Conservation (phyloP, 1,140 invertebrate genomes). For the Chionoecetes opilio region DNA sequence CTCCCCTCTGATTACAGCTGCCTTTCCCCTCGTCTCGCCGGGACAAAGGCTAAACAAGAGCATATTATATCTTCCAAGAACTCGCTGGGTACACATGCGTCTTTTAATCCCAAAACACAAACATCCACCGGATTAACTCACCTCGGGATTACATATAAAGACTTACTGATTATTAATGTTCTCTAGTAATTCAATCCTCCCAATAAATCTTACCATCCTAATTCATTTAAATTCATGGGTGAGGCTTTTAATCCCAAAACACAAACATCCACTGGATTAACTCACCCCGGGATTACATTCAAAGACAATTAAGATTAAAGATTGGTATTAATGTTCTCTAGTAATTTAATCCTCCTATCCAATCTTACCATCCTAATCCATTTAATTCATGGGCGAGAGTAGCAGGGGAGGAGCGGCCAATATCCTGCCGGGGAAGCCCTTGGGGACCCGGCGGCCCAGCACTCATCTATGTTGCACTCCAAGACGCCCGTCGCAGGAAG, state of each 20-base stretch:
- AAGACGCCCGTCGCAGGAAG: constrained; percentile 55
- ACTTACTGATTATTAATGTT: constrained; percentile 66
- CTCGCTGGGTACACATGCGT: constrained; percentile 20
- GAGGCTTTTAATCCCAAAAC: constrained; percentile 7
- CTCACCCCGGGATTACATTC: neutral
- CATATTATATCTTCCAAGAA: constrained; percentile 55
- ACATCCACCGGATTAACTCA: constrained; percentile 57
- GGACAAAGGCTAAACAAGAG: constrained; percentile 38
- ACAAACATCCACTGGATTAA: constrained; percentile 58
- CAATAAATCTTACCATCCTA: constrained; percentile 19
- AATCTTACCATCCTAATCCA: constrained; percentile 75
- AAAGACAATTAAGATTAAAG: constrained; percentile 54
- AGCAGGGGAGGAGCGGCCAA: constrained; percentile 72
- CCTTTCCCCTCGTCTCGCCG: neutral
- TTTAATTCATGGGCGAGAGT: constrained; percentile 65
- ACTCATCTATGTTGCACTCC: constrained; percentile 73
- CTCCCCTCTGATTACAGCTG: constrained; percentile 14
- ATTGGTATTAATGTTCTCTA: constrained; percentile 65
- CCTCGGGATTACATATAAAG: neutral
- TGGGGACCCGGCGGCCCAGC: constrained; percentile 39
- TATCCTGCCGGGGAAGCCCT: constrained; percentile 53
- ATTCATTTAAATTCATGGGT: neutral
- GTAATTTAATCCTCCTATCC: constrained; percentile 74
- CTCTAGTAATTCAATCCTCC: constrained; percentile 66
- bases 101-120: constrained; percentile 30